Evolutionary conservation across 2,888 invertebrate species (phyloP), one percentile per base, ranked within the genome.

Genomic region (Celastrina argiolus): DNA sequence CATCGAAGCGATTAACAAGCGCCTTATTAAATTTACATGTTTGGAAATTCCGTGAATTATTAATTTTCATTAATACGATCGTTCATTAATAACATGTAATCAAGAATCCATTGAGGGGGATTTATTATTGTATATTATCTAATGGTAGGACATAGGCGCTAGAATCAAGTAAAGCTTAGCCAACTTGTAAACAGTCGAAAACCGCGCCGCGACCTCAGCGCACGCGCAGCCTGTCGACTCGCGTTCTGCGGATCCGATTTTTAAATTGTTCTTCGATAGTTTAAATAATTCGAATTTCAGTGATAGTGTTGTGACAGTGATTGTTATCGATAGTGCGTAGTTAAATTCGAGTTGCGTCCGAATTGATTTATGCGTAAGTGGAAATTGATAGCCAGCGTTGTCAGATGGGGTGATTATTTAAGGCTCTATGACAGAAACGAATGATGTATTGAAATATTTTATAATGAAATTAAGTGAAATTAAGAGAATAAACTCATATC

Each of bases 151-250:
- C 22, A 39, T 61, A 18, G 22, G 18, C 18, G 34, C 31, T 58
- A 45, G n/a, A 16, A 58, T 58, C 58, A 58, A 58, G 58, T 58
- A 31, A 58, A 31, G 16, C 58, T 58, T 31, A 31, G 58, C 16
- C n/a, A 65, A 65, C 36, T 56, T 36, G 22, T 65, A 81, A 84
- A 81, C 90, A 90, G 90, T 90, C 84, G 80, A 85, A 87, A 82
- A 79, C 81, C 80, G 82, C 83, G 81, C 77, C 81, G 87, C 88
- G 83, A 73, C 74, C 80, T 68, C 73, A 78, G 87, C 90, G 90
- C 90, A 90, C 90, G 90, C 90, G 88, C 81, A 80, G 39, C 71
- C 68, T 67, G 66, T 65, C 68, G 65, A 45, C 66, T 71, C 73
- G 72, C 74, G 75, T 68, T 67, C 71, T n/a, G n/a, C n/a, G n/a